Conservation (phyloP, 2,797 vertebrate genomes). For the Gobionotothen gibberifrons region DNA sequence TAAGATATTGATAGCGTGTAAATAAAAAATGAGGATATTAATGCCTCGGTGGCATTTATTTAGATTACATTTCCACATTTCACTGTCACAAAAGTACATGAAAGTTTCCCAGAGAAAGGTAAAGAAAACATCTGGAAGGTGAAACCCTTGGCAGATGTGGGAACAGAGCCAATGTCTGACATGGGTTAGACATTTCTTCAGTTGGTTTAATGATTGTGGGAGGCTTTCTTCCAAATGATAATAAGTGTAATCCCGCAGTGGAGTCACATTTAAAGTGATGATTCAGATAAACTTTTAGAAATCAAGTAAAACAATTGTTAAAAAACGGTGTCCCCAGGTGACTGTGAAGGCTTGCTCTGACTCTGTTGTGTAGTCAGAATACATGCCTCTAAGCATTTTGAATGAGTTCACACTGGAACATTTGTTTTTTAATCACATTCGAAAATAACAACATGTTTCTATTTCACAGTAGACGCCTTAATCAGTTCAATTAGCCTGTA, state of each 20-base stretch:
- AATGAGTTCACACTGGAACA: not conserved
- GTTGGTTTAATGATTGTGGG: constrained; percentile 7
- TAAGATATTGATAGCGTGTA: not conserved
- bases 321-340: not conserved
- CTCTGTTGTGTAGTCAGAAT: constrained; percentile 9
- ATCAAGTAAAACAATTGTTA: constrained; percentile 2
- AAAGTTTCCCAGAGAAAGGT: not conserved
- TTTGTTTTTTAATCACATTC: not conserved
- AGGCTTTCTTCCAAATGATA: constrained; percentile 1
- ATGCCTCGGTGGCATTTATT: not conserved
- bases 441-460: constrained; percentile 7
- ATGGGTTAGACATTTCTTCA: constrained; percentile 1
- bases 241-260: not conserved
- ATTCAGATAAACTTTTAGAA: constrained; percentile 22
- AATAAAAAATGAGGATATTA: too few species aligned
- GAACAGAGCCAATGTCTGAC: not conserved
- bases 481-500: not conserved
- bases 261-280: not conserved
- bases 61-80: not conserved
- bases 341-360: not conserved
- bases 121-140: not conserved
- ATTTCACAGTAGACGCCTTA: not conserved
- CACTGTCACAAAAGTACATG: not conserved
- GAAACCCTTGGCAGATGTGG: not conserved
- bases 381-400: not conserved